phyloP scores from a whole-genome alignment of 2,888 invertebrate species.

The Trissonchulus sp. region DNA sequence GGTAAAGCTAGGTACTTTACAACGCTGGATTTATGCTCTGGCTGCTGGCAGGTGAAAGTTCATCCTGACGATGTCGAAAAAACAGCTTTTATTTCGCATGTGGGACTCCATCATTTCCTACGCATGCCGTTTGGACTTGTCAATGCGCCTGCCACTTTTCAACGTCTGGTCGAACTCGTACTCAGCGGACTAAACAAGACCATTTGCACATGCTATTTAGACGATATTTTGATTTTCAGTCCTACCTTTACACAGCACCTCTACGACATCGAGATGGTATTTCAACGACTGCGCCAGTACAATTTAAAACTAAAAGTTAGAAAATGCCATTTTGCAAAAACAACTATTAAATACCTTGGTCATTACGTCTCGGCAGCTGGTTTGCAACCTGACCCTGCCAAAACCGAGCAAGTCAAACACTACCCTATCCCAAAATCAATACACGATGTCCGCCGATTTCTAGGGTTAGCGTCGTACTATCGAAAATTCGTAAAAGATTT shows the following conservation, averaged over 20 bases:
- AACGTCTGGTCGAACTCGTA: conserved; percentile 30
- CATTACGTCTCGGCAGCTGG: neutral
- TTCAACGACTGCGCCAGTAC: neutral
- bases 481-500: neutral
- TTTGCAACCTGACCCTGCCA: neutral
- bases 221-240: conserved; percentile 22
- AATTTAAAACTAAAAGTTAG: conserved; percentile 15
- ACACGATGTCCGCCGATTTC: neutral
- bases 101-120: conserved; percentile 36
- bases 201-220: conserved; percentile 22
- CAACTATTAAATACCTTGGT: neutral
- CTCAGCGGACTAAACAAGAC: neutral
- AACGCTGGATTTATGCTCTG: conserved; percentile 26
- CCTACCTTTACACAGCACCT: neutral
- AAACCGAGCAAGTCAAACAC: neutral
- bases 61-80: conserved; percentile 31
- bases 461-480: conserved; percentile 16
- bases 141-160: conserved; percentile 36
- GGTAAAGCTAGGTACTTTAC: conserved; percentile 12
- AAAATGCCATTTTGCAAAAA: neutral
- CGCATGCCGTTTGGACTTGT: conserved; percentile 26
- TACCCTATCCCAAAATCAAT: neutral
- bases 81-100: conserved; percentile 34
- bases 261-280: neutral
- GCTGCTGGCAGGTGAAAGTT: conserved; percentile 30